Percentiles rank a stretch among this genome's conserved stretches.
Conservation (phyloP, 2,888 invertebrate species). For the Petrophora chlorosata region DNA sequence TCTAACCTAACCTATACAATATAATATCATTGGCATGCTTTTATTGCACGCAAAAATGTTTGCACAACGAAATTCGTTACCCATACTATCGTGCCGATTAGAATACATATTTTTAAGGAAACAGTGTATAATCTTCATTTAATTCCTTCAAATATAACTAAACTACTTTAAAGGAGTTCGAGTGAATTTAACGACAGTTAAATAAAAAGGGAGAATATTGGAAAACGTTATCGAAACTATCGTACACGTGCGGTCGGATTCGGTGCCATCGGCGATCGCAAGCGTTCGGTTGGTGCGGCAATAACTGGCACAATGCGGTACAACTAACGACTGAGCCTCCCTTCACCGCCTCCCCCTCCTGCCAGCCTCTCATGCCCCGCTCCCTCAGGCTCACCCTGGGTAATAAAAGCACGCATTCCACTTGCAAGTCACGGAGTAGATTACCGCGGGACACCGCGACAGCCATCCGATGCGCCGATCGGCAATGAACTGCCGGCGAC, state of each 20-base stretch:
- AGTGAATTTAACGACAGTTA: not conserved
- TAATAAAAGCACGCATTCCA: slow-evolving; percentile 77
- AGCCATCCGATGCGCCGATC: slow-evolving; percentile 65
- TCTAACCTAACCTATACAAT: too few species aligned
- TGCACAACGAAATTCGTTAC: too few species aligned
- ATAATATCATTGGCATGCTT: too few species aligned
- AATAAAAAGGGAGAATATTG: slow-evolving; percentile 13
- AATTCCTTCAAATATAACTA: not conserved
- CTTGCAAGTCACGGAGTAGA: slow-evolving; percentile 82
- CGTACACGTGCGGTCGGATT: slow-evolving; percentile 26
- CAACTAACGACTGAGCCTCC: slow-evolving; percentile 50
- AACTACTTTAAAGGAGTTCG: not conserved
- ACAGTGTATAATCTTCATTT: too few species aligned
- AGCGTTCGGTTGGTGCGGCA: slow-evolving; percentile 38
- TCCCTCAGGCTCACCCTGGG: slow-evolving; percentile 45
- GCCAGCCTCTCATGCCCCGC: slow-evolving; percentile 16
- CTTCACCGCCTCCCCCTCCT: slow-evolving; percentile 16
- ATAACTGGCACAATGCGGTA: slow-evolving; percentile 63
- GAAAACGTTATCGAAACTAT: slow-evolving; percentile 19
- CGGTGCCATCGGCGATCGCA: slow-evolving; percentile 32
- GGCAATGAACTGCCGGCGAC: slow-evolving; percentile 29
- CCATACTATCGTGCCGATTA: too few species aligned
- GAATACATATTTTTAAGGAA: too few species aligned
- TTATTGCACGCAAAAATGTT: too few species aligned
- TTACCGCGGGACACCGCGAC: slow-evolving; percentile 69